These are phyloP conservation scores for Drosophila tani DNA, from an alignment of 1,140 invertebrate species.

Conservation along the genomic window DNA sequence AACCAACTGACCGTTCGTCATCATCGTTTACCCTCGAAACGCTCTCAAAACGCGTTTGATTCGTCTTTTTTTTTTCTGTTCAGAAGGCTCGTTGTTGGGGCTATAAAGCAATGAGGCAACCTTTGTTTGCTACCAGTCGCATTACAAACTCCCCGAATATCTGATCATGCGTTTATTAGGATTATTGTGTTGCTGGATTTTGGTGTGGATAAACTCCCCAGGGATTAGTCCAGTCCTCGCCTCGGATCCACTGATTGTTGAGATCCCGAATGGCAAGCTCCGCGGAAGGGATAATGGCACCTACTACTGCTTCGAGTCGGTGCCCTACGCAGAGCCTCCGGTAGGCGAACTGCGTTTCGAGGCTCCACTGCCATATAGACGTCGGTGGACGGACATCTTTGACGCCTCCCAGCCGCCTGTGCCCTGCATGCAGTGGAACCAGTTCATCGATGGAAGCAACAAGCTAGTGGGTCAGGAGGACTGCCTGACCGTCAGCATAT, in stretches of 20 bases:
- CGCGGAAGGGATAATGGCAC: slow-evolving; percentile 85
- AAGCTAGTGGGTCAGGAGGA: slow-evolving; percentile 73
- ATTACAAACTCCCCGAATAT: not conserved
- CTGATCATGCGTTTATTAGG: not conserved
- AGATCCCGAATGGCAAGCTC: slow-evolving; percentile 70
- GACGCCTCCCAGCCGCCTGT: slow-evolving; percentile 44
- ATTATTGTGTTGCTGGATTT: not conserved
- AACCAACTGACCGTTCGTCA: not conserved
- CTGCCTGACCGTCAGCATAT: slow-evolving; percentile 84
- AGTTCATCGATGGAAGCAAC: slow-evolving; percentile 35
- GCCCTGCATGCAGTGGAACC: slow-evolving; percentile 66
- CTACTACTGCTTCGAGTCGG: slow-evolving; percentile 85
- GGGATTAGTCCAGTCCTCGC: too few relatives aligned
- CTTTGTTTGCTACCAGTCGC: slow-evolving; percentile 16
- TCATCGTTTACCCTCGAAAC: slow-evolving; percentile 2
- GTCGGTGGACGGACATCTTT: slow-evolving; percentile 42
- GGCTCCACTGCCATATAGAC: slow-evolving; percentile 42
- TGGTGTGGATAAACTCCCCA: not conserved
- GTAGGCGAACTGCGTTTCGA: slow-evolving; percentile 84
- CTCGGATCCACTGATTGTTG: slow-evolving; percentile 15
- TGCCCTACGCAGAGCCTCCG: slow-evolving; percentile 85
- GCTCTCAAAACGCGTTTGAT: slow-evolving; percentile 23
- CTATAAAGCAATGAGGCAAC: slow-evolving; percentile 21
- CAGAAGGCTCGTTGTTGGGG: not conserved
- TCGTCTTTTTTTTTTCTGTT: not conserved